These are phyloP conservation scores for Cirrhinus mrigala DNA, from an alignment of 2,797 vertebrate species.

Conservation along the genomic window DNA sequence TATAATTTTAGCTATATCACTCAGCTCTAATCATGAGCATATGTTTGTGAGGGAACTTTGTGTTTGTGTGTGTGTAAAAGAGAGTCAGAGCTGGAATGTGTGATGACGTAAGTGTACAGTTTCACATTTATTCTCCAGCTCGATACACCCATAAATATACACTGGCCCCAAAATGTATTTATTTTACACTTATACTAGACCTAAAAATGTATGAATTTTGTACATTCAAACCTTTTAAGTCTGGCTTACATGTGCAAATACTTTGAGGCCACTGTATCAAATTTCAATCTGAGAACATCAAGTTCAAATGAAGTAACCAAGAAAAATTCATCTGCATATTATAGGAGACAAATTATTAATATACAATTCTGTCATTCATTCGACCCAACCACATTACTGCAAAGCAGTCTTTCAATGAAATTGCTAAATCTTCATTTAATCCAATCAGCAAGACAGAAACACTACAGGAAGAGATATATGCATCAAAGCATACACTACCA, in stretches of 20 bases:
- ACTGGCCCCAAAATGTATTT: not conserved
- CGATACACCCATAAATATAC: conserved; percentile 22
- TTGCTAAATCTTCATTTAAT: too few species aligned
- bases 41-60: not conserved
- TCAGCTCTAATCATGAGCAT: not conserved
- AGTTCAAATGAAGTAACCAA: not conserved
- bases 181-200: not conserved
- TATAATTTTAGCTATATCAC: not conserved
- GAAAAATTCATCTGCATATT: not conserved
- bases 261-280: not conserved
- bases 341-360: not conserved
- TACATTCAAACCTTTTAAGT: not conserved
- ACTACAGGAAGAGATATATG: not conserved
- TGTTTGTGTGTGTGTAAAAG: conserved; percentile 21
- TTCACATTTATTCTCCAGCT: conserved; percentile 60
- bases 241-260: not conserved
- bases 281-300: not conserved
- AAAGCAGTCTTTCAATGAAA: not conserved
- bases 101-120: conserved; percentile 61
- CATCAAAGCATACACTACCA: not conserved
- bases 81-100: conserved; percentile 72
- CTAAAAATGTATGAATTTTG: not conserved
- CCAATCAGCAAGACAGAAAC: not conserved
- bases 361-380: not conserved
- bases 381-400: not conserved